Conservation (phyloP, 2,888 invertebrate species). For the Mallateleia sp. region DNA sequence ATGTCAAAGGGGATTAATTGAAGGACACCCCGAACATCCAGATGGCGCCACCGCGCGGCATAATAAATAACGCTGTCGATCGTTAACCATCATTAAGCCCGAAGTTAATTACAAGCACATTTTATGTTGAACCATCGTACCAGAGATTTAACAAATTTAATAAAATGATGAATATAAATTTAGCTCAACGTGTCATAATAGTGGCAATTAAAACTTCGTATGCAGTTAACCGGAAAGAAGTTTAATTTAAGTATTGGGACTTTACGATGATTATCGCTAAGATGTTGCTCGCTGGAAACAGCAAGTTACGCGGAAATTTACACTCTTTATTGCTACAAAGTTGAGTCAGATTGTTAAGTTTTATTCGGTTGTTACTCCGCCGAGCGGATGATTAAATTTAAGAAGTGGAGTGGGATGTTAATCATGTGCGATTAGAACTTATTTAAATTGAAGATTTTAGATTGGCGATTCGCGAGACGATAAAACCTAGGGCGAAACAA, state of each 20-base stretch:
- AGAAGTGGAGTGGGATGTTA: too few relatives aligned
- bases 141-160: constrained; percentile 46
- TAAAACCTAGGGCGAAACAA: too few relatives aligned
- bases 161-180: constrained; percentile 55
- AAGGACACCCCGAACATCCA: constrained; percentile 51
- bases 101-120: constrained; percentile 58
- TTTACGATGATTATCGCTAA: constrained; percentile 52
- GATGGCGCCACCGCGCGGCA: constrained; percentile 49
- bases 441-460: too few relatives aligned
- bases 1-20: constrained; percentile 63
- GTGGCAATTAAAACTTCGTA: constrained; percentile 43
- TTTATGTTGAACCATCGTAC: constrained; percentile 33
- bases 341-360: background rate
- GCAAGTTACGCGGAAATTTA: constrained; percentile 3
- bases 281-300: background rate
- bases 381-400: too few relatives aligned
- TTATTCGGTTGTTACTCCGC: too few relatives aligned
- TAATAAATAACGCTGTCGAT: constrained; percentile 67
- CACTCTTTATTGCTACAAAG: constrained; percentile 4
- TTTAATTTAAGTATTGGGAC: constrained; percentile 20
- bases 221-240: constrained; percentile 43
- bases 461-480: too few relatives aligned
- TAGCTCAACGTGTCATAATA: constrained; percentile 17
- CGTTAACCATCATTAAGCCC: constrained; percentile 55
- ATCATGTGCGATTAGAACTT: too few relatives aligned